Evolutionary conservation across 2,888 invertebrate genomes (phyloP), one percentile per base, ranked within the genome.

Genomic region (Phaedon cochleariae): DNA sequence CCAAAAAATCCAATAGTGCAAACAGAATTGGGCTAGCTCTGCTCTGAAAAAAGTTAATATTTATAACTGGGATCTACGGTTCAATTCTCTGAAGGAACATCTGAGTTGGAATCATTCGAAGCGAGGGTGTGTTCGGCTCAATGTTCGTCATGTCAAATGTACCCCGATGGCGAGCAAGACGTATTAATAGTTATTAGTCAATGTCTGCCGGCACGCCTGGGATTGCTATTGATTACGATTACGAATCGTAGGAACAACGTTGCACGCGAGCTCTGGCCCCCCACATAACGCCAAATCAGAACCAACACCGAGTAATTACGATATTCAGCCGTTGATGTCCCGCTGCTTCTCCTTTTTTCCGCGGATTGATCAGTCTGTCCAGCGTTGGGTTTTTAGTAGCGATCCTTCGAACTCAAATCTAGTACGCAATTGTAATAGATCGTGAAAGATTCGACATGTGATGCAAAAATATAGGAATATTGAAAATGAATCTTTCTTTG

Each of bases 151-250:
- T 80, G n/a, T n/a, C n/a, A n/a, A n/a, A n/a, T n/a, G 78, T 81
- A 80, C 79, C 80, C 79, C 80, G 81, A 81, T 81, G 80, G 80
- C 79, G 41, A 79, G 80, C 76, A 81, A 82, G 81, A 82, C 81
- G 77, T 82, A 82, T 82, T 82, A 82, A 82, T 82, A 82, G 81
- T 81, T 82, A 82, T 82, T 81, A 82, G 81, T 81, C 79, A 81
- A 41, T 81, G 81, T 79, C 79, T 79, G 77, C 76, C 76, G 80
- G 80, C 80, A 79, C 79, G 80, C 78, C 79, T 79, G 34, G 7
- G 79, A 78, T 79, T 80, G 78, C 80, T 81, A 81, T 81, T 79
- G n/a, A 26, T 26, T 26, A n/a, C n/a, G 81, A 81, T 81, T 81
- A 79, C 78, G 75, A 76, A 71, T 77, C 76, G 78, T 77, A 76